A percentile compares a stretch with the other conserved stretches of the same genome.
Conservation (phyloP, 2,888 invertebrate genomes). For the Rapana venosa region DNA sequence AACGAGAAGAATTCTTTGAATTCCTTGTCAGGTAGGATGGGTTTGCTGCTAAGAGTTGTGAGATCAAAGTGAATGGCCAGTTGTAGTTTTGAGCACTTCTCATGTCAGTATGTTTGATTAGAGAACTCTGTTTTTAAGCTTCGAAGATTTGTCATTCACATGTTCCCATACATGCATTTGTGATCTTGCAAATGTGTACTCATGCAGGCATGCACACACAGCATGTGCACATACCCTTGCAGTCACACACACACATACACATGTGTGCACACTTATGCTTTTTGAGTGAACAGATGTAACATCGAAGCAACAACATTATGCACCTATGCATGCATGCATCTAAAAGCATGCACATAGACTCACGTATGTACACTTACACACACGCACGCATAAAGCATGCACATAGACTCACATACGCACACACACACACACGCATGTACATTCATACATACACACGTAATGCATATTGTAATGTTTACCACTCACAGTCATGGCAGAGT, state of each 20-base stretch:
- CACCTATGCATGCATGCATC: background rate
- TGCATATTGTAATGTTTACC: too few species aligned
- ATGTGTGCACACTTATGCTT: background rate
- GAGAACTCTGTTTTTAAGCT: too few species aligned
- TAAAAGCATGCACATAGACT: background rate
- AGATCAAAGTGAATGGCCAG: too few species aligned
- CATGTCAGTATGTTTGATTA: too few species aligned
- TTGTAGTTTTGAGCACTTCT: too few species aligned
- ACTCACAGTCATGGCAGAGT: too few species aligned
- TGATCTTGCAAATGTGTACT: too few species aligned
- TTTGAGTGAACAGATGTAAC: too few species aligned
- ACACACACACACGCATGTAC: background rate
- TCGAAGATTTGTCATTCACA: too few species aligned
- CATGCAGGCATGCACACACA: background rate
- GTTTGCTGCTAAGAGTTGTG: background rate
- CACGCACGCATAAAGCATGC: background rate
- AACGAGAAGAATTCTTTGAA: constrained; percentile 60
- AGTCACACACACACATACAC: background rate
- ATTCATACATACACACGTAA: too few species aligned
- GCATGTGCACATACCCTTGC: background rate
- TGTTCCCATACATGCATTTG: too few species aligned
- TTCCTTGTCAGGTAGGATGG: constrained; percentile 54
- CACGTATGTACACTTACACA: background rate
- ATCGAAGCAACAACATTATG: too few species aligned
- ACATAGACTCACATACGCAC: background rate